A percentile compares a stretch with the other conserved stretches of the same genome.
Evolutionary conservation across 2,113 vertebrate genomes (phyloP).

Genomic region (Plectropomus leopardus): DNA sequence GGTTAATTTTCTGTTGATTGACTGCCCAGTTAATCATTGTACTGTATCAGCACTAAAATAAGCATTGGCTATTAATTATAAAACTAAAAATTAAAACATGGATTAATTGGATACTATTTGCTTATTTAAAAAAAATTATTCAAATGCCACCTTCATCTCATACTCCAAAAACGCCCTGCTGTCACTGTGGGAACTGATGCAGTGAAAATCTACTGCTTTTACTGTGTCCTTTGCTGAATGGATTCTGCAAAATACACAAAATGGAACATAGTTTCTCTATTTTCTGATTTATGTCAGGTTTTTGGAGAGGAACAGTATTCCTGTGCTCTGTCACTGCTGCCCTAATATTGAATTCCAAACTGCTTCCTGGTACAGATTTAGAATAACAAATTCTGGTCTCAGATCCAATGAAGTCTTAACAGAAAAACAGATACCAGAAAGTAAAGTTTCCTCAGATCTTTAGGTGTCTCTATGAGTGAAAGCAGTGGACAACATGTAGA

Average conservation of each 20-base stretch:
- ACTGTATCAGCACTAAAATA: not conserved
- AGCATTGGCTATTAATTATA: not conserved
- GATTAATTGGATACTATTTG: not conserved
- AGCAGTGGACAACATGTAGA: not conserved
- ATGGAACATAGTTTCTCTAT: conserved; percentile 29
- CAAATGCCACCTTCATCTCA: conserved; percentile 15
- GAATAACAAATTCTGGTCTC: conserved; percentile 13
- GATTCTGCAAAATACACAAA: conserved; percentile 38
- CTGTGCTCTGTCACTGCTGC: conserved; percentile 3
- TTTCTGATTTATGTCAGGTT: conserved; percentile 37
- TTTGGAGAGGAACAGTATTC: not conserved
- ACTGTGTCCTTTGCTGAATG: conserved; percentile 31
- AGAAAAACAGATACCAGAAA: not conserved
- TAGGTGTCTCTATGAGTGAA: not conserved
- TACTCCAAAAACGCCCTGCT: conserved; percentile 4
- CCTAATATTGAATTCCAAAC: not conserved
- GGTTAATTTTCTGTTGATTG: not conserved
- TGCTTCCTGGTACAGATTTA: conserved; percentile 12
- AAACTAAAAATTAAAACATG: no score
- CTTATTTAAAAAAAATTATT: conserved; percentile 20
- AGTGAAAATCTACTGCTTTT: conserved; percentile 13
- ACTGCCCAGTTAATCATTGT: not conserved
- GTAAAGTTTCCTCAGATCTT: not conserved
- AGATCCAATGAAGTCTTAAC: not conserved
- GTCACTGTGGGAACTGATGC: conserved; percentile 19